A percentile compares a stretch with the other conserved stretches of the same genome.
These are phyloP conservation scores for Labrus mixtus DNA, from an alignment of 2,113 vertebrate species.

Conservation along the genomic window DNA sequence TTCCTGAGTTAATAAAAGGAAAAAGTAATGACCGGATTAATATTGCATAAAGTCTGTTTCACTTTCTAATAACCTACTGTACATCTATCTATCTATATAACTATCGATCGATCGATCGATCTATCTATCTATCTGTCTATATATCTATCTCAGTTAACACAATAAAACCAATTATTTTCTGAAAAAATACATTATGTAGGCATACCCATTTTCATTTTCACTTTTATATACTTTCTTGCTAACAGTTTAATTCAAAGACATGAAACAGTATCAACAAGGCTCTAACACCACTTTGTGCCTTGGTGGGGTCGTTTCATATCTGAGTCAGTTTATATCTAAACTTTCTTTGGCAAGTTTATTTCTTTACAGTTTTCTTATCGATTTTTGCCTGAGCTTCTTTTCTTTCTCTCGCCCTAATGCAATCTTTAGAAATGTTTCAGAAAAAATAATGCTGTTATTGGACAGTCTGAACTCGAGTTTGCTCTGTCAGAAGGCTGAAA, in stretches of 20 bases:
- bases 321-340: neutral
- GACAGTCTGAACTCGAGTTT: neutral
- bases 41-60: neutral
- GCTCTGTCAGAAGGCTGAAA: slow-evolving; percentile 16
- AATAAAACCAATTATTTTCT: too few relatives aligned
- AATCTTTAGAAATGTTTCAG: slow-evolving; percentile 14
- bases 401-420: slow-evolving; percentile 3
- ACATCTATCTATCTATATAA: neutral
- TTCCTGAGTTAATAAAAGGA: slow-evolving; percentile 50
- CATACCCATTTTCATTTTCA: too few relatives aligned
- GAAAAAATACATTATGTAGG: neutral
- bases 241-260: neutral
- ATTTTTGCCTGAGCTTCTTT: slow-evolving; percentile 1
- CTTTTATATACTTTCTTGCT: neutral
- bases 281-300: neutral
- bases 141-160: neutral
- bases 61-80: neutral
- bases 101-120: neutral
- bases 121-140: neutral
- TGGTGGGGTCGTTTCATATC: neutral
- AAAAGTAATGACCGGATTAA: slow-evolving; percentile 16
- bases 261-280: neutral
- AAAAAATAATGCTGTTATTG: slow-evolving; percentile 22
- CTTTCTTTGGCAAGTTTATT: slow-evolving; percentile 6
- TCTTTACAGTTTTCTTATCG: neutral